Percentiles rank a stretch among this genome's conserved stretches.
These are phyloP conservation scores for Acanthurus tractus DNA, from an alignment of 2,797 vertebrate species.

Conservation along the genomic window DNA sequence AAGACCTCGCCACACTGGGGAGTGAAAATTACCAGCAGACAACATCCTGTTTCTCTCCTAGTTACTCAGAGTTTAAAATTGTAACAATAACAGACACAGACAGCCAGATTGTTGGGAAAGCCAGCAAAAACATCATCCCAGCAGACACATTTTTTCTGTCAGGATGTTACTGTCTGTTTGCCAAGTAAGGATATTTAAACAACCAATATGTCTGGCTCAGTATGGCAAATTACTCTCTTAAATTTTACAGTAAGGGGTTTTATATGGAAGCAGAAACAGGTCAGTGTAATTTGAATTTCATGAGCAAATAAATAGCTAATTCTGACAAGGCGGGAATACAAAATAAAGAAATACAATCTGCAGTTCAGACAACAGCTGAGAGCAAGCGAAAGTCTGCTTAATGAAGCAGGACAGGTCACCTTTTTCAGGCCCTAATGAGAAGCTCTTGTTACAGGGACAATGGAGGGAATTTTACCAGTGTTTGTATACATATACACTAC, in stretches of 20 bases:
- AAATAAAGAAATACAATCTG: too few relatives aligned
- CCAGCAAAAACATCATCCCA: slow-evolving; percentile 9
- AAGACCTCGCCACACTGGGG: slow-evolving; percentile 24
- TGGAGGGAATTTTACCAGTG: too few relatives aligned
- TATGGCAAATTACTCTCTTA: neutral
- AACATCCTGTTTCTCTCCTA: too few relatives aligned
- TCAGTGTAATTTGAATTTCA: neutral
- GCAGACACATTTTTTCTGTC: slow-evolving; percentile 8
- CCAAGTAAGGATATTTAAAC: slow-evolving; percentile 1
- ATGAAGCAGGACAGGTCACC: too few relatives aligned
- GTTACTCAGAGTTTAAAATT: too few relatives aligned
- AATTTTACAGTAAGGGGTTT: neutral
- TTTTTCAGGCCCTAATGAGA: too few relatives aligned
- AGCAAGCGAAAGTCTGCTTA: too few relatives aligned
- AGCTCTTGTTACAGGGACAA: too few relatives aligned
- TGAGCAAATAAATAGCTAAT: neutral
- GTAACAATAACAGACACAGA: neutral
- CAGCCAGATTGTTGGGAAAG: slow-evolving; percentile 2
- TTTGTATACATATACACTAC: too few relatives aligned
- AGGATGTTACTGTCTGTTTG: neutral
- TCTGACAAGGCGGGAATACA: neutral
- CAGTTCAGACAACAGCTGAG: too few relatives aligned
- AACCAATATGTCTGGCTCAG: neutral
- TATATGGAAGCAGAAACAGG: neutral
- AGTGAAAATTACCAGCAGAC: slow-evolving; percentile 28